Conservation (phyloP, 1,140 invertebrate species). For the Drosophila kanapiae region DNA sequence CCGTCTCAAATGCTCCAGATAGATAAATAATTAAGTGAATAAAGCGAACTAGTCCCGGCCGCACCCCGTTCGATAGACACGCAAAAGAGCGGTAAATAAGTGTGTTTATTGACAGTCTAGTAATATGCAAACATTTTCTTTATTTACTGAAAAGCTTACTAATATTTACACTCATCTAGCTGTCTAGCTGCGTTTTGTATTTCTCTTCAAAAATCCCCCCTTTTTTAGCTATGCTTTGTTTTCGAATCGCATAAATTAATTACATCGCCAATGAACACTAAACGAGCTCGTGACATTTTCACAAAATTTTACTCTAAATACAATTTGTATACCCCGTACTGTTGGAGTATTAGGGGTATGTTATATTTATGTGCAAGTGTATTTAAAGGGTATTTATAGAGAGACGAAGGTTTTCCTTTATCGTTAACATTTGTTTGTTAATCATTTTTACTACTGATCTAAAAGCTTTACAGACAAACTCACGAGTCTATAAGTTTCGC, state of each 20-base stretch:
- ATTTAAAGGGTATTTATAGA: too few relatives aligned
- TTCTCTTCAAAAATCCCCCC: constrained; percentile 43
- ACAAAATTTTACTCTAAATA: constrained; percentile 43
- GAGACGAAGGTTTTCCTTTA: not conserved
- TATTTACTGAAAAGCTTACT: constrained; percentile 45
- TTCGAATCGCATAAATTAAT: constrained; percentile 77
- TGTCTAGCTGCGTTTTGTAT: constrained; percentile 12
- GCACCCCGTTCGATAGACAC: constrained; percentile 20
- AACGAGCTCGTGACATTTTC: constrained; percentile 76
- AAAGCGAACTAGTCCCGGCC: constrained; percentile 10
- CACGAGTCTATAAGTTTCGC: too few relatives aligned
- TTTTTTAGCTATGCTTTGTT: constrained; percentile 45
- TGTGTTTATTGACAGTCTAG: constrained; percentile 1
- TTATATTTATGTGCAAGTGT: not conserved
- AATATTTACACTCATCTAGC: constrained; percentile 23
- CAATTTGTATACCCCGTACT: not conserved
- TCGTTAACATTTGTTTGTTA: not conserved
- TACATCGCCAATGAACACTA: constrained; percentile 69
- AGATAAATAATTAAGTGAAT: constrained; percentile 24
- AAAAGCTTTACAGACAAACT: too few relatives aligned
- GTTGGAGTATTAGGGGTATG: not conserved
- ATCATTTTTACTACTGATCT: not conserved
- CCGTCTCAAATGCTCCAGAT: constrained; percentile 12
- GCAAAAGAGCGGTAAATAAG: constrained; percentile 37
- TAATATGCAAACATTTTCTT: constrained; percentile 56